These are phyloP conservation scores for Mormyrus hasselquistii DNA, from an alignment of 2,797 vertebrate species.

Conservation along the genomic window DNA sequence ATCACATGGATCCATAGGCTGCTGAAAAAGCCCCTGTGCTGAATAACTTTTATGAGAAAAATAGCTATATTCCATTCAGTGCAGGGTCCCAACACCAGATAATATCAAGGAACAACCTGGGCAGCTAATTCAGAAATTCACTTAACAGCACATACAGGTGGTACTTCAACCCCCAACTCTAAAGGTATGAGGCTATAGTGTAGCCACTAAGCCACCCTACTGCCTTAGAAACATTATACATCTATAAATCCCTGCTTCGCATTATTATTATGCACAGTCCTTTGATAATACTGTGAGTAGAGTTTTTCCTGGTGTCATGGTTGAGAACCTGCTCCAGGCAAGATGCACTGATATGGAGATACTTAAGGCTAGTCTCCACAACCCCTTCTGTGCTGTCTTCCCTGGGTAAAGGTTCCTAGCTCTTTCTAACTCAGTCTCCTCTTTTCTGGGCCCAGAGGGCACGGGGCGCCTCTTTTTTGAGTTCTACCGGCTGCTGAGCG, in stretches of 20 bases:
- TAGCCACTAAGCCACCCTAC: not conserved
- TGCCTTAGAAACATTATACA: not conserved
- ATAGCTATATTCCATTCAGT: not conserved
- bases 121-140: not conserved
- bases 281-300: not conserved
- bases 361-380: not conserved
- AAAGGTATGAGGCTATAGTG: not conserved
- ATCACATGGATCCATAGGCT: not conserved
- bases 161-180: not conserved
- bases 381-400: not conserved
- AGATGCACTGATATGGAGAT: not conserved
- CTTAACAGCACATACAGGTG: not conserved
- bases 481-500: conserved; percentile 86
- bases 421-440: not conserved
- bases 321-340: not conserved
- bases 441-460: conserved; percentile 62
- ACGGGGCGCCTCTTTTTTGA: conserved; percentile 88
- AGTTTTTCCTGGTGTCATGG: not conserved
- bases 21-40: not conserved
- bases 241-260: not conserved
- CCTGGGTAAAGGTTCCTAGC: not conserved
- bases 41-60: not conserved
- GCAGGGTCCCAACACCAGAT: not conserved
- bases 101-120: not conserved
- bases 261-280: not conserved